Evolutionary conservation across 2,888 invertebrate genomes (phyloP).

Genomic region (Sylvicola cinctus): DNA sequence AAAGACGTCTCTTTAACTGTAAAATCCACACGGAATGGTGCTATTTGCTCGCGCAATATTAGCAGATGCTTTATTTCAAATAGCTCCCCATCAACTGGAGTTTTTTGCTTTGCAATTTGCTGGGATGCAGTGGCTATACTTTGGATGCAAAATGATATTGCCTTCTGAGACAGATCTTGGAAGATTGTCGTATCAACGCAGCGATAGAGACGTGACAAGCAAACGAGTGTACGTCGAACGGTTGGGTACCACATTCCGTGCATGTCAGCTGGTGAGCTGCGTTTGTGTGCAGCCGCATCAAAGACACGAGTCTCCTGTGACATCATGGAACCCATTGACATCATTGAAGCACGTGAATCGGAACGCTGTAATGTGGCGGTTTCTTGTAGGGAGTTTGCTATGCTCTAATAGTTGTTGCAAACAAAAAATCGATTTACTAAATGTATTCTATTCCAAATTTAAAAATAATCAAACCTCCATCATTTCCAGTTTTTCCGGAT

Average conservation of each 20-base stretch:
- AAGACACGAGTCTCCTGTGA: constrained; percentile 35
- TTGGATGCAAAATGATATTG: constrained; percentile 75
- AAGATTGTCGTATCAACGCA: constrained; percentile 91
- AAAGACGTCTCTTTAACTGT: constrained; percentile 80
- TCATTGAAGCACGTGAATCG: constrained; percentile 45
- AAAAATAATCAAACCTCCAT: constrained; percentile 52
- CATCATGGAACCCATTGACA: constrained; percentile 42
- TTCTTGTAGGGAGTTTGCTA: constrained; percentile 40
- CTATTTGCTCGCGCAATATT: constrained; percentile 92
- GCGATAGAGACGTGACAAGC: constrained; percentile 68
- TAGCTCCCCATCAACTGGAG: constrained; percentile 79
- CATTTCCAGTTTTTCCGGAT: constrained; percentile 93
- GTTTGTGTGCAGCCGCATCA: background rate
- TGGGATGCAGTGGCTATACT: constrained; percentile 69
- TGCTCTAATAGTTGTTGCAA: constrained; percentile 30
- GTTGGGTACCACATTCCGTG: constrained; percentile 99
- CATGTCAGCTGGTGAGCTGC: constrained; percentile 76
- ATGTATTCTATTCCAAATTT: constrained; percentile 1
- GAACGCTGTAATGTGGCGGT: constrained; percentile 32
- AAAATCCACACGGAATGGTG: constrained; percentile 92
- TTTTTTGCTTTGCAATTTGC: constrained; percentile 54
- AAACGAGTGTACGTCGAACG: constrained; percentile 82
- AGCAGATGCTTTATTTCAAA: constrained; percentile 95
- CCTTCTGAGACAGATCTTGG: constrained; percentile 92
- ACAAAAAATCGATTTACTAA: constrained; percentile 5